Evolutionary conservation across 2,113 vertebrate genomes (phyloP).

Genomic region (Calidris pygmaea): DNA sequence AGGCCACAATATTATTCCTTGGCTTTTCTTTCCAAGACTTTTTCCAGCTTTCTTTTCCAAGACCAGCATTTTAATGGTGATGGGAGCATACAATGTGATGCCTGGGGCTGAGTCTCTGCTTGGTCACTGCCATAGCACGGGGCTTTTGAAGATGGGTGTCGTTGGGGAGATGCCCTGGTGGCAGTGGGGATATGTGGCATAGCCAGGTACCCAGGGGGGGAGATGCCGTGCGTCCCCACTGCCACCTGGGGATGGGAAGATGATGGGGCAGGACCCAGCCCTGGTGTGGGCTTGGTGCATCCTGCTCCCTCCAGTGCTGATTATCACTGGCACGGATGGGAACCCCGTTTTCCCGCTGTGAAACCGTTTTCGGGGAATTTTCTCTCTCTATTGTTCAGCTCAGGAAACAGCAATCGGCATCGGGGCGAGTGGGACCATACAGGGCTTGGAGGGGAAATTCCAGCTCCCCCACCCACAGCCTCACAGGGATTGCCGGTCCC

Average conservation of each 20-base stretch:
- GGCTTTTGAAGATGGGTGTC: not conserved
- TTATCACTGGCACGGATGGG: accelerated
- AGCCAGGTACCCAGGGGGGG: accelerated
- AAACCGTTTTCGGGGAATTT: conserved; percentile 26
- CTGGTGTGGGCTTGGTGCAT: accelerated
- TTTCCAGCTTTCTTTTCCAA: not conserved
- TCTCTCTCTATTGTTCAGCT: conserved; percentile 20
- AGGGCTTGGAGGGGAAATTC: conserved; percentile 36
- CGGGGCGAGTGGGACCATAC: not conserved
- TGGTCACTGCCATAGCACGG: accelerated
- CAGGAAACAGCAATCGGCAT: not conserved
- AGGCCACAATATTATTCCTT: not conserved
- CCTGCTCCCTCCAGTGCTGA: not conserved
- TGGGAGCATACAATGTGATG: not conserved
- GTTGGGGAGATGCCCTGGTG: not conserved
- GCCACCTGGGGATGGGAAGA: not conserved
- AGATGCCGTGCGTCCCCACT: accelerated
- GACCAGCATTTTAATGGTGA: not conserved
- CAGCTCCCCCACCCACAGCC: conserved; percentile 24
- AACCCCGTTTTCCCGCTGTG: accelerated
- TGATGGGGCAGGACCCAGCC: not conserved
- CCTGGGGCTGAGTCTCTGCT: not conserved
- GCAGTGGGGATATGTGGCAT: accelerated
- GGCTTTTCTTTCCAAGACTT: not conserved
- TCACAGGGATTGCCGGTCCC: not conserved